Base-by-base conservation (phyloP, 2,797 vertebrate genomes). In the Xenopus petersii region DNA sequence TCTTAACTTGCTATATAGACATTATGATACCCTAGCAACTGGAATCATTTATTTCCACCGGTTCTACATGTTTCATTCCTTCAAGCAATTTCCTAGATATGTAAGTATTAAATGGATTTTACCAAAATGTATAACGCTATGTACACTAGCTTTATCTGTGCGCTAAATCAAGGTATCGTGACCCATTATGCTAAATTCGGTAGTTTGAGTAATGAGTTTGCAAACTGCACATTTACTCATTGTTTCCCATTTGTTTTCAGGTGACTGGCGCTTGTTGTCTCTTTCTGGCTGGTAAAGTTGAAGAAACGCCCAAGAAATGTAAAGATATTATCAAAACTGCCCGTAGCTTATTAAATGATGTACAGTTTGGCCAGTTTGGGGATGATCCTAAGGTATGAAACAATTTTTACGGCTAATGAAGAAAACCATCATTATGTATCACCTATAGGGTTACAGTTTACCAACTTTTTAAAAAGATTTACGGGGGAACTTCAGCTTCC, bases 11-110 rank as follows among this genome's bases (percentile, higher is more conserved):
- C 59, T 33, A 65, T 33, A 71, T 88, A 99, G 97, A 86, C 97
- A 98, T 81, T 98, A 99, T 88, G 97, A 98, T 82, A 99, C 97
- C 0, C 86, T 99, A 82, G 97, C 97, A 64, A 99, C 97, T 0
- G 97, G 97, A 83, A 99, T 99, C 83, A 98, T 98, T 81, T 99
- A 99, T 85, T 99, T 99, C 81, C 97, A 99, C 82, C 94, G 97
- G 9, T 99, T 99, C 89, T 99, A 98, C 85, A 99, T 99, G 97
- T 99, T 99, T 83, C 97, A 99, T 88, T 98, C 97, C 70, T 99
- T 99, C 90, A 99, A 99, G 86, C 97, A 99, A 68, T 99, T 99
- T 80, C 96, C 97, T 69, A 92, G 97, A 98, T 99, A 99, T 64
- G 97, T 99, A 91, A 94, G 96, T 95, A 79, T 65, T 24, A 47